Evolutionary conservation across 1,140 invertebrate species (phyloP).

Genomic region (Solenopsis fugax): DNA sequence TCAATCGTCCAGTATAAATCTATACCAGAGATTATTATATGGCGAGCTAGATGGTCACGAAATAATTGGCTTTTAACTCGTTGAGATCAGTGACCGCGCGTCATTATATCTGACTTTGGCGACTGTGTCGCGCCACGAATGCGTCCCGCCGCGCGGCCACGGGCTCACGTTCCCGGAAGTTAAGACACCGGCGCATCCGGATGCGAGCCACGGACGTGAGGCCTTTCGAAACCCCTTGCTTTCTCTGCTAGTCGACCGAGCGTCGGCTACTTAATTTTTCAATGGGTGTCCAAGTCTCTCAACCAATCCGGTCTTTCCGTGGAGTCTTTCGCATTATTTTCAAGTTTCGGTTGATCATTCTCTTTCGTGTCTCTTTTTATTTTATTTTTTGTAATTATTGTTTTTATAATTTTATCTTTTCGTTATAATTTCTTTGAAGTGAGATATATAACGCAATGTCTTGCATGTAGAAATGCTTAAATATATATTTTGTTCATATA

Average conservation of each 20-base stretch:
- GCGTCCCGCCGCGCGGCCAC: slow-evolving; percentile 68
- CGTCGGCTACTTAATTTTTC: slow-evolving; percentile 54
- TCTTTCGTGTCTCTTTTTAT: neutral
- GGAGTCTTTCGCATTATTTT: neutral
- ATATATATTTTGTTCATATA: neutral
- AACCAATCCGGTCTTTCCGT: slow-evolving; percentile 10
- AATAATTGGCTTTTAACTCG: slow-evolving; percentile 36
- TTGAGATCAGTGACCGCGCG: slow-evolving; percentile 81
- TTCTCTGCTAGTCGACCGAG: slow-evolving; percentile 43
- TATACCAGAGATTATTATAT: neutral
- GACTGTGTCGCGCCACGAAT: slow-evolving; percentile 62
- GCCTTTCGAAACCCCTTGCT: slow-evolving; percentile 71
- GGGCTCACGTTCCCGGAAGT: slow-evolving; percentile 85
- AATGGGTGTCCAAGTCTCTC: slow-evolving; percentile 20
- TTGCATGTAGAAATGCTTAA: neutral
- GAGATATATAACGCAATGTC: neutral
- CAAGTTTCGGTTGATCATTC: neutral
- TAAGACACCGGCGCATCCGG: slow-evolving; percentile 82
- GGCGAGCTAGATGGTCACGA: neutral
- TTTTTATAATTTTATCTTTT: too few species aligned
- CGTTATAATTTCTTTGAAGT: neutral
- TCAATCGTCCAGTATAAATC: neutral
- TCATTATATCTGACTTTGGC: slow-evolving; percentile 71
- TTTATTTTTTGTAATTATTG: neutral
- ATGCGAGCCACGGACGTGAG: slow-evolving; percentile 82